Conservation (phyloP, 2,888 invertebrate species). For the Meteorus colon region DNA sequence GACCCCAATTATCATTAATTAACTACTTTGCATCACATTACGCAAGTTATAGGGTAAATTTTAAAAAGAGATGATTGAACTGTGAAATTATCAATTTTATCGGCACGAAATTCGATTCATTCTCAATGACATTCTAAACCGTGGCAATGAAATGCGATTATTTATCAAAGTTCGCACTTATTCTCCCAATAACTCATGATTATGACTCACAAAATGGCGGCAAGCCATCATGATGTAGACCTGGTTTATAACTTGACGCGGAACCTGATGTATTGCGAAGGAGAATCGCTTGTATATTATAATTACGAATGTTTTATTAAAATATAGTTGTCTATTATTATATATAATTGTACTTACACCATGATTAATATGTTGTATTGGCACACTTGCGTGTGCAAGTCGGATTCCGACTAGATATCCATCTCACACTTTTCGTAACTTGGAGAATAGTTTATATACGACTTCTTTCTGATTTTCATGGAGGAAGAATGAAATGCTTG, state of each 20-base stretch:
- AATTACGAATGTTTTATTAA: conserved; percentile 16
- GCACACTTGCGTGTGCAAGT: conserved; percentile 85
- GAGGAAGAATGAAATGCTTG: conserved; percentile 64
- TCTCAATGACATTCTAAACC: not conserved
- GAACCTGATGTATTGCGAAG: not conserved
- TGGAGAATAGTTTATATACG: conserved; percentile 73
- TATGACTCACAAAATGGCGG: conserved; percentile 61
- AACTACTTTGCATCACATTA: not conserved
- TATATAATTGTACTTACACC: conserved; percentile 78
- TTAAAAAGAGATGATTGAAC: not conserved
- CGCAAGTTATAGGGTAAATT: not conserved
- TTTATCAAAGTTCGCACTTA: not conserved
- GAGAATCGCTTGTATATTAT: conserved; percentile 17
- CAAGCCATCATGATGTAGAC: conserved; percentile 8
- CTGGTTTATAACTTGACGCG: not conserved
- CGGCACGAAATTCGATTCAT: not conserved
- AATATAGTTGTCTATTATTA: not conserved
- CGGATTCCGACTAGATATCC: conserved; percentile 82
- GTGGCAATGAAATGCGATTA: not conserved
- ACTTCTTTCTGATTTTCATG: conserved; percentile 68
- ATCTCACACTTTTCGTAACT: conserved; percentile 78
- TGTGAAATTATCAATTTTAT: not conserved
- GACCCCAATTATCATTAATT: conserved; percentile 17
- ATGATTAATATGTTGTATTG: conserved; percentile 77
- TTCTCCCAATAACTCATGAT: not conserved